Base-by-base conservation (phyloP, 2,113 vertebrate genomes). In the Podarcis muralis region DNA sequence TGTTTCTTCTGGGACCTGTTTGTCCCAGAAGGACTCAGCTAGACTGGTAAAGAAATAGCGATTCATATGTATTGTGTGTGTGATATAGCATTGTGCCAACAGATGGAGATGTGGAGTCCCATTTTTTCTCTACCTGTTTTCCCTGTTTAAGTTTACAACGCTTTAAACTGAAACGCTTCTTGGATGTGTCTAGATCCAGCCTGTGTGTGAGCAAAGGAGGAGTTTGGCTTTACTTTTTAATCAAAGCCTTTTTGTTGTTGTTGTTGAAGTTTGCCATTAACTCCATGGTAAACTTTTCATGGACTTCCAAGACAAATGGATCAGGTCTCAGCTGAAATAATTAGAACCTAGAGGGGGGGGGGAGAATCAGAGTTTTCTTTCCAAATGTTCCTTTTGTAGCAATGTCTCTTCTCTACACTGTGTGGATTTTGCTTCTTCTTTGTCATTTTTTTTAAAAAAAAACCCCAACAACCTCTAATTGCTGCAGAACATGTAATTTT, bases 401-500 rank as follows among this genome's bases (percentile, higher is more conserved):
- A 81, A 90, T 87, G 86, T 2, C 40, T 89, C 79, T 83, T 87
- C 59, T 83, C 35, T 81, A 27, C 71, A 23, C 65, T 40, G 65
- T 35, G 4, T 18, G 57, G 69, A 35, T 59, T 75, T 90, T 53
- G 48, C 48, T 53, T 53, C 9, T 48, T 4, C 11, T 13, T 15
- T 72, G 30, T 72, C 91, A 68, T 53, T 85, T 79, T 93, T 87
- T 94, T 91, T 95, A 16, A 88, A 92, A 91, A 86, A 77, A 92
- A 92, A 78, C 1, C 1, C 35, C 43, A 81, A 75, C 32, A 83
- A 75, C 25, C 84, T 87, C 18, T 78, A 93, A 92, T 77, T 93
- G 90, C 48, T 80, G 83, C 72, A 84, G 81, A 88, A 88, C 90
- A 93, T 71, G 93, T 92, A 92, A 94, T 93, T 91, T 89, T 85